phyloP scores from a whole-genome alignment of 2,888 invertebrate genomes.

The Bombyx huttoni region DNA sequence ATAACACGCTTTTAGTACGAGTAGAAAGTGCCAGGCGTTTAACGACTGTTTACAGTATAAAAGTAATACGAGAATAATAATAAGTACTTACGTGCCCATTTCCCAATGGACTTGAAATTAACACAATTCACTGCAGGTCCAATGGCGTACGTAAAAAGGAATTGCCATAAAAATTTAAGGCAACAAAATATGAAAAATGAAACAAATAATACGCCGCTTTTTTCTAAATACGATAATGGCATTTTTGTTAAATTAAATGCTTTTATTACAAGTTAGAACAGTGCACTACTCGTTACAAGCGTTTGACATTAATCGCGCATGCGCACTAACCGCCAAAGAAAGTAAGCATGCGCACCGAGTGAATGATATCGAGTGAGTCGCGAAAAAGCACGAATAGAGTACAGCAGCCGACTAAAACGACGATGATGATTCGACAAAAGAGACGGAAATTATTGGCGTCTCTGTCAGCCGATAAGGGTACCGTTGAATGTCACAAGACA shows the following conservation, averaged over 20 bases:
- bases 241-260: constrained; percentile 20
- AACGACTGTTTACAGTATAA: constrained; percentile 1
- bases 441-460: constrained; percentile 13
- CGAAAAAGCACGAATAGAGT: constrained; percentile 14
- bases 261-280: constrained; percentile 20
- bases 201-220: constrained; percentile 55
- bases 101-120: constrained; percentile 78
- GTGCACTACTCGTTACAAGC: constrained; percentile 26
- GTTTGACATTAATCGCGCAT: constrained; percentile 53
- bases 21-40: constrained; percentile 6
- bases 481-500: constrained; percentile 11
- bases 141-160: constrained; percentile 51
- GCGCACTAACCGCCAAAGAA: constrained; percentile 58
- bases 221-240: constrained; percentile 46
- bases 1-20: not conserved
- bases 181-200: constrained; percentile 30
- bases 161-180: constrained; percentile 26
- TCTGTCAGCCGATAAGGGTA: constrained; percentile 15
- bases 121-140: constrained; percentile 72
- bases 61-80: constrained; percentile 4
- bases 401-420: constrained; percentile 6
- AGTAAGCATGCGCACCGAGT: constrained; percentile 45
- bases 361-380: constrained; percentile 18
- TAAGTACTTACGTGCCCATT: constrained; percentile 83
- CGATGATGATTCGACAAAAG: constrained; percentile 8